Base-by-base conservation (phyloP, 2,888 invertebrate species). In the Herminia tarsipennalis region DNA sequence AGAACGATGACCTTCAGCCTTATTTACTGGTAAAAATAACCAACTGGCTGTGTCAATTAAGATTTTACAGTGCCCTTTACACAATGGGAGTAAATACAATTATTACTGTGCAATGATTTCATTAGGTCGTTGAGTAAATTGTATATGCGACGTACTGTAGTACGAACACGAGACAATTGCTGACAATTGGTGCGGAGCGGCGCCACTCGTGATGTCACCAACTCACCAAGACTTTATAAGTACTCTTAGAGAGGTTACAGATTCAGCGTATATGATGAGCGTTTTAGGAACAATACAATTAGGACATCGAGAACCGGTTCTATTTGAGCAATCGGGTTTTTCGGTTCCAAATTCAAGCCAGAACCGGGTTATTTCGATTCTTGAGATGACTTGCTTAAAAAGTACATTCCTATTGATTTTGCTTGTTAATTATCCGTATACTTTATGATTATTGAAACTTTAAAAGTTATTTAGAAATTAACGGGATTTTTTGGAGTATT, bases 171-270 rank as follows among this genome's bases (percentile, higher is more conserved):
- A 82, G 87, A 84, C 89, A 90, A 90, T 88, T 89, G 88, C 68
- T 52, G 54, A 59, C 85, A 89, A 89, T 89, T 89, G 87, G 81
- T 79, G 79, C 81, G 78, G 61, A 74, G 75, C 77, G 88, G 88
- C 89, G 88, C 88, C 88, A 80, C 50, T 64, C 67, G 78, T 89
- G 89, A 89, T 88, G 88, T 89, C 89, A 89, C 74, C 81, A 50
- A 35, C n/a, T n/a, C n/a, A n/a, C n/a, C n/a, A n/a, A 49, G 58
- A 53, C 60, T 58, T 61, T 57, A 61, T 55, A 59, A 52, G 54
- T 55, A 66, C 48, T 64, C n/a, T n/a, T n/a, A n/a, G n/a, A n/a
- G n/a, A n/a, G n/a, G n/a, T n/a, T n/a, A n/a, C n/a, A n/a, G n/a
- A n/a, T n/a, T n/a, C n/a, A n/a, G n/a, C n/a, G n/a, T n/a, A n/a